Evolutionary conservation across 2,113 vertebrate species (phyloP).

Genomic region (Chascanopsetta lugubris): DNA sequence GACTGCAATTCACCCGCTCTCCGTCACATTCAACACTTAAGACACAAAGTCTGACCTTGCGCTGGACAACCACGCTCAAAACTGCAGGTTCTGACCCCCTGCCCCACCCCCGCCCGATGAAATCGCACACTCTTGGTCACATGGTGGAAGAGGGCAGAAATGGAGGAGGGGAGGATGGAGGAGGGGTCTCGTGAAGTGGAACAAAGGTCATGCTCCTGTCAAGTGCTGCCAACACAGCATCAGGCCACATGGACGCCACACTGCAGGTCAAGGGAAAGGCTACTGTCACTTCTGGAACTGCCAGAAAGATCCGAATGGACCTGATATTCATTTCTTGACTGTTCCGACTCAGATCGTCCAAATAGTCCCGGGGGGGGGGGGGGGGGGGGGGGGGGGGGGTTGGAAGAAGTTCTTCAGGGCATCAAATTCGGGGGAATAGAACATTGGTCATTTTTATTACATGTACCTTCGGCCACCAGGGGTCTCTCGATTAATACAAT

Average conservation of each 20-base stretch:
- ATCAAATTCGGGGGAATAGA: too few relatives aligned
- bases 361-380: too few relatives aligned
- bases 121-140: slow-evolving; percentile 58
- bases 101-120: slow-evolving; percentile 32
- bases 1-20: neutral
- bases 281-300: neutral
- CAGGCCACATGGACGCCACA: slow-evolving; percentile 6
- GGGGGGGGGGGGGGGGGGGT: too few relatives aligned
- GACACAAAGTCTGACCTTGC: slow-evolving; percentile 46
- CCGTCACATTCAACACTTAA: neutral
- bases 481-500: too few relatives aligned
- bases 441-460: too few relatives aligned
- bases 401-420: too few relatives aligned
- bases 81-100: slow-evolving; percentile 27
- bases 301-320: too few relatives aligned
- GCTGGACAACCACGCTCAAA: slow-evolving; percentile 19
- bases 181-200: slow-evolving; percentile 62
- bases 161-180: slow-evolving; percentile 6
- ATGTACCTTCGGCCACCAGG: too few relatives aligned
- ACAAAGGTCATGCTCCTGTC: slow-evolving; percentile 65
- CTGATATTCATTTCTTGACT: too few relatives aligned
- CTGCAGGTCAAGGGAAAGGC: slow-evolving; percentile 13
- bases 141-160: slow-evolving; percentile 34
- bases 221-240: slow-evolving; percentile 15
- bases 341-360: too few relatives aligned